Evolutionary conservation across 2,113 vertebrate species (phyloP).

Genomic region (Picathartes gymnocephalus): DNA sequence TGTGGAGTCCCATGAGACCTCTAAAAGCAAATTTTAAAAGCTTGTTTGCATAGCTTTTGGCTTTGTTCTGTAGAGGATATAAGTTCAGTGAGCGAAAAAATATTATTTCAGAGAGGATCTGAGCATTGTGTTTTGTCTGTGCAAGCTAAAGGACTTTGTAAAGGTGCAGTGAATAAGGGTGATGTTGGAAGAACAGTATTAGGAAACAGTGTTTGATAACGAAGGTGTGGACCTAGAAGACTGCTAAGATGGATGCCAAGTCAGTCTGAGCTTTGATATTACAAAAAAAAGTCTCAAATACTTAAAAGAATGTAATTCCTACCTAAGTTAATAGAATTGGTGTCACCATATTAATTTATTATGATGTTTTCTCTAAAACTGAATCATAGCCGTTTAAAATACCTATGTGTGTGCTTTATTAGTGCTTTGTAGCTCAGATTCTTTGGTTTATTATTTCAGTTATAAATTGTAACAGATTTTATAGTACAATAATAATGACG

Average conservation of each 20-base stretch:
- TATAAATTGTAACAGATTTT: neutral
- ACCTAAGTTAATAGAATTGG: neutral
- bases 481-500: neutral
- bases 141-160: neutral
- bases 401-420: neutral
- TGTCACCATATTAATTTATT: neutral
- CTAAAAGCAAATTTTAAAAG: constrained; percentile 11
- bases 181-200: neutral
- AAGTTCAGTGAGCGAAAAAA: constrained; percentile 16
- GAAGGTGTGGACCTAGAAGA: neutral
- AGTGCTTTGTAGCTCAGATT: neutral
- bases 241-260: neutral
- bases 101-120: neutral
- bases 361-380: neutral
- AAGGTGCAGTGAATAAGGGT: neutral
- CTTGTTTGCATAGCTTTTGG: neutral
- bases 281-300: neutral
- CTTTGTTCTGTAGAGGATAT: neutral
- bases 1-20: neutral
- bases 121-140: neutral
- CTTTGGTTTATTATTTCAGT: neutral
- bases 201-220: neutral
- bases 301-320: neutral
- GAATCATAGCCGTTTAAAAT: neutral
- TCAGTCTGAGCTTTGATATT: neutral